phyloP scores from a whole-genome alignment of 2,113 vertebrate genomes.

The Odocoileus hemionus region DNA sequence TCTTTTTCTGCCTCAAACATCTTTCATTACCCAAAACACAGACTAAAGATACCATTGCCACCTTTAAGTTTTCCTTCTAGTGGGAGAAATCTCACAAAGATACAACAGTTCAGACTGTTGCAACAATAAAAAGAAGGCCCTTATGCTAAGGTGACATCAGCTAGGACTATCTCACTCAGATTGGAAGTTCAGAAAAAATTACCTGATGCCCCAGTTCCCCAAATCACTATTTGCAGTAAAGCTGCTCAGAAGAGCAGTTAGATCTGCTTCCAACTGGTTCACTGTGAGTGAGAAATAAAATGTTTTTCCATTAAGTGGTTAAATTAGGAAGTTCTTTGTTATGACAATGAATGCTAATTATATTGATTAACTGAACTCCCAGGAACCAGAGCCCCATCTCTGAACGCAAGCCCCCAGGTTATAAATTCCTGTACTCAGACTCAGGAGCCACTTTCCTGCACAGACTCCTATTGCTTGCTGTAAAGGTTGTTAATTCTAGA shows the following conservation, averaged over 20 bases:
- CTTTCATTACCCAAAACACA: background rate
- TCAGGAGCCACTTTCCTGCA: background rate
- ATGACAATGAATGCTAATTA: background rate
- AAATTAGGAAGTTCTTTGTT: background rate
- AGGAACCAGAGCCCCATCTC: background rate
- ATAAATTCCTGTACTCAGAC: background rate
- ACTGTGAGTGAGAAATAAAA: background rate
- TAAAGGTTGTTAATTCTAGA: background rate
- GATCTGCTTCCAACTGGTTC: background rate
- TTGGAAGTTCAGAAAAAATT: background rate
- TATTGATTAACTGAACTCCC: background rate
- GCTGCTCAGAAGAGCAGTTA: background rate
- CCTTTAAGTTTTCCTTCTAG: background rate
- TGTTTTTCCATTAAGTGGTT: background rate
- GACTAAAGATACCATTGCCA: background rate
- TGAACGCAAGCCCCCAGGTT: background rate
- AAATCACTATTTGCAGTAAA: background rate
- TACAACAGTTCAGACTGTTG: accelerated
- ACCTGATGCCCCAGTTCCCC: background rate
- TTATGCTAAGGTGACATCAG: background rate
- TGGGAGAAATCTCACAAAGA: background rate
- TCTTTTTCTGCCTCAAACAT: background rate
- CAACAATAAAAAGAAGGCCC: background rate
- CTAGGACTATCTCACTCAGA: background rate
- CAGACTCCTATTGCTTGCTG: background rate